Conservation (phyloP, 2,797 vertebrate species). For the Sebastiscus tertius region DNA sequence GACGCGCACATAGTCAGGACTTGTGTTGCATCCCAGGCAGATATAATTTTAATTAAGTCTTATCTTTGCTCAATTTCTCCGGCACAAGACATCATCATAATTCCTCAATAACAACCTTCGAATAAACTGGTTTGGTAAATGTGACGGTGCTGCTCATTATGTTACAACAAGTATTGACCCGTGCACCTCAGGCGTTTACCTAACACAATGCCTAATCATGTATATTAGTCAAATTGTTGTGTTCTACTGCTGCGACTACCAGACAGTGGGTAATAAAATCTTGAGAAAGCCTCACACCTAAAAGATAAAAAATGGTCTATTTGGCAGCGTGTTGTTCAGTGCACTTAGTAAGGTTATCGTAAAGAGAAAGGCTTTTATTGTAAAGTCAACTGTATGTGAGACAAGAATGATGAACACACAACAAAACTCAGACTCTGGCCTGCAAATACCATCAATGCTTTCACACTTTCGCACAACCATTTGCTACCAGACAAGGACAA, state of each 20-base stretch:
- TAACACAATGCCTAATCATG: conserved; percentile 1
- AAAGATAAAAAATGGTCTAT: conserved; percentile 21
- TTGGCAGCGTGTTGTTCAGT: background rate
- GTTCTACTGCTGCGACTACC: background rate
- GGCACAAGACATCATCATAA: conserved; percentile 73
- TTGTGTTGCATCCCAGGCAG: conserved; percentile 69
- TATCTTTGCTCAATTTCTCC: conserved; percentile 80
- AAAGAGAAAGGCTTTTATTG: conserved; percentile 8
- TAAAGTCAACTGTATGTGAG: conserved; percentile 15
- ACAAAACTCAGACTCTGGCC: conserved; percentile 3
- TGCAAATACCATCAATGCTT: conserved; percentile 22
- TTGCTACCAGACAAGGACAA: conserved; percentile 41
- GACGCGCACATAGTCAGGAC: conserved; percentile 57
- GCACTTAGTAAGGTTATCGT: background rate
- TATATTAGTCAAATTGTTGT: background rate
- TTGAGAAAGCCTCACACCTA: conserved; percentile 12
- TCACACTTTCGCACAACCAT: conserved; percentile 29
- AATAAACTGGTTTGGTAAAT: conserved; percentile 50
- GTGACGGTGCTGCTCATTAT: background rate
- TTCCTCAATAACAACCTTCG: conserved; percentile 65
- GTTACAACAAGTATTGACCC: conserved; percentile 28
- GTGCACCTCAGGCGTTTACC: background rate
- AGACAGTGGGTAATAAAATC: conserved; percentile 18
- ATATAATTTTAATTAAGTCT: conserved; percentile 85
- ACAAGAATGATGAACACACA: conserved; percentile 32